These are phyloP conservation scores for Sarcophaga peregrina DNA, from an alignment of 1,140 invertebrate genomes.

Conservation along the genomic window DNA sequence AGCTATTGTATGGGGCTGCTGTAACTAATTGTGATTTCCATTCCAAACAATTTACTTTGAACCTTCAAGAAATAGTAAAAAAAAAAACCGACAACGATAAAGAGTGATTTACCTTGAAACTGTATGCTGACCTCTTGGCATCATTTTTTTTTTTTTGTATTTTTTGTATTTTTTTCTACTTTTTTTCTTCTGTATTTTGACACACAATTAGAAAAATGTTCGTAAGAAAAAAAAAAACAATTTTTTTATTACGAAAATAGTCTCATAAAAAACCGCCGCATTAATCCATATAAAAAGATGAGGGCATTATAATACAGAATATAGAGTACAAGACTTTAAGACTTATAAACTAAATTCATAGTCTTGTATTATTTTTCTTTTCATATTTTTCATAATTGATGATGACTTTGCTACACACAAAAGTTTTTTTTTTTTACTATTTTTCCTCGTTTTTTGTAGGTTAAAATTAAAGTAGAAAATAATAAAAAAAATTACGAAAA, in stretches of 20 bases:
- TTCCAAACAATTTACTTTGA: constrained; percentile 17
- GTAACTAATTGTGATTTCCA: constrained; percentile 1
- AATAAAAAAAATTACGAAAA: too few species aligned
- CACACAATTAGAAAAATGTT: constrained; percentile 4
- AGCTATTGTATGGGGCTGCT: not conserved
- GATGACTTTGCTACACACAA: too few species aligned
- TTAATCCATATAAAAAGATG: not conserved
- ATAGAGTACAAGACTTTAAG: not conserved
- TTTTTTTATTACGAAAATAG: not conserved
- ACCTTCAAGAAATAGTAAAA: not conserved
- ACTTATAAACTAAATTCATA: constrained; percentile 13
- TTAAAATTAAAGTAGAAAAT: too few species aligned
- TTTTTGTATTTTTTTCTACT: not conserved
- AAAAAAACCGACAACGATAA: not conserved
- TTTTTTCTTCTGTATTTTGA: not conserved
- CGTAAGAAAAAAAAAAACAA: too few species aligned
- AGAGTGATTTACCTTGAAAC: constrained; percentile 29
- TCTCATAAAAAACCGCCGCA: not conserved
- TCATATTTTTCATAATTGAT: too few species aligned
- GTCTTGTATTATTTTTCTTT: not conserved
- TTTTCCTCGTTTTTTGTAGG: too few species aligned
- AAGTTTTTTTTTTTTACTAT: too few species aligned
- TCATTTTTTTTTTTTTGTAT: not conserved
- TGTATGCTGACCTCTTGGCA: constrained; percentile 23
- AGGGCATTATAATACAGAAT: not conserved